These are phyloP conservation scores for Thera obeliscata DNA, from an alignment of 2,888 invertebrate genomes.

Conservation along the genomic window DNA sequence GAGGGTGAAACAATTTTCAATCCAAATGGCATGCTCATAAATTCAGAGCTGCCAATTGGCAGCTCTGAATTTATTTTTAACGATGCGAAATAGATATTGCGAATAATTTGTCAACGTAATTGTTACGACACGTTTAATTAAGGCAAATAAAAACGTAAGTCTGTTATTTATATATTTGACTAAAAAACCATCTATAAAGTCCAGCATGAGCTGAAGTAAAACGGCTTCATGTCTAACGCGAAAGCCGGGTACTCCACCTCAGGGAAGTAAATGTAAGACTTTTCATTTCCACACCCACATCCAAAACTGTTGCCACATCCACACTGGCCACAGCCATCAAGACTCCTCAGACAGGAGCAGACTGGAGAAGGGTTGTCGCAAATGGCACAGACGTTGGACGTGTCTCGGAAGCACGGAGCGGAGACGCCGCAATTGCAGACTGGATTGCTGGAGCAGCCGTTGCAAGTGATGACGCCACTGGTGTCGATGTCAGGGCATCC, in stretches of 20 bases:
- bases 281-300: conserved; percentile 45
- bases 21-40: no score
- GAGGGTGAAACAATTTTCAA: no score
- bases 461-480: conserved; percentile 30
- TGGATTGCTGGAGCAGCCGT: conserved; percentile 3
- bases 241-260: conserved; percentile 64
- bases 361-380: conserved; percentile 37
- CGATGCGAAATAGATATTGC: no score
- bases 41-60: no score
- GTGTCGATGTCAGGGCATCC: conserved; percentile 29
- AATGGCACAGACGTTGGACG: conserved; percentile 41
- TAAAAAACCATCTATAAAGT: conserved; percentile 9
- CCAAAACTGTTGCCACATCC: conserved; percentile 10
- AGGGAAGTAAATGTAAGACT: conserved; percentile 58
- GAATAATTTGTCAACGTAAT: no score
- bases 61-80: no score
- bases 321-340: not conserved
- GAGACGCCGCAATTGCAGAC: conserved; percentile 22
- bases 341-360: conserved; percentile 36
- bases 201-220: conserved; percentile 50
- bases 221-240: conserved; percentile 54
- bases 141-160: not conserved
- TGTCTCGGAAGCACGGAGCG: conserved; percentile 34
- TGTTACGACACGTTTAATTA: no score
- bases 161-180: not conserved